A percentile compares a stretch with the other conserved stretches of the same genome.
Conservation (phyloP, 2,888 invertebrate species). For the Arrhopalites spinosus region DNA sequence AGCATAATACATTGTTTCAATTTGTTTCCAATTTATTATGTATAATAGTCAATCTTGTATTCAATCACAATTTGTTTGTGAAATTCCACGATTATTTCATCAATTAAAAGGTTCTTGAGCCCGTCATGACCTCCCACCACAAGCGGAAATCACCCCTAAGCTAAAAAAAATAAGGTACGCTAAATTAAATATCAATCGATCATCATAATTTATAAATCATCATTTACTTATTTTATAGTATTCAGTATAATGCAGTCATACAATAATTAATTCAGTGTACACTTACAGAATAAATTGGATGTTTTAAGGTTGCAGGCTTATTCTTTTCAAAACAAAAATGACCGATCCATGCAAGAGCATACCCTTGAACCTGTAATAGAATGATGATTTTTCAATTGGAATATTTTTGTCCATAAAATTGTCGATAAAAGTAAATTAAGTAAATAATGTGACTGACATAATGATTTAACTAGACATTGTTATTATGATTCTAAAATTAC, state of each 20-base stretch:
- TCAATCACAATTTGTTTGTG: no score
- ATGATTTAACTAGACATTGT: conserved; percentile 39
- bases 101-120: conserved; percentile 43
- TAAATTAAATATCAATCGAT: background rate
- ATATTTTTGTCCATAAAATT: no score
- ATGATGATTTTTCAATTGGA: no score
- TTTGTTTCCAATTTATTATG: no score
- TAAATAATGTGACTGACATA: background rate
- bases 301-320: conserved; percentile 52
- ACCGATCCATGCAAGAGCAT: conserved; percentile 52
- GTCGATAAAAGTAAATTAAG: no score
- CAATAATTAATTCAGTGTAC: background rate
- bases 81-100: no score
- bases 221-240: background rate
- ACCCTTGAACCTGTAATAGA: background rate
- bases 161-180: conserved; percentile 40
- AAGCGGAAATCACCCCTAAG: conserved; percentile 49
- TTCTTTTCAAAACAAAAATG: conserved; percentile 53
- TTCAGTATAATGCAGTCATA: background rate
- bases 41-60: no score
- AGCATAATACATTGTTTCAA: no score
- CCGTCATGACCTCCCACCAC: conserved; percentile 49
- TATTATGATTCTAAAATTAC: no score
- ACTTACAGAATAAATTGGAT: conserved; percentile 54
- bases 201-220: background rate